phyloP scores from a whole-genome alignment of 2,113 vertebrate genomes.

The Lethenteron reissneri region DNA sequence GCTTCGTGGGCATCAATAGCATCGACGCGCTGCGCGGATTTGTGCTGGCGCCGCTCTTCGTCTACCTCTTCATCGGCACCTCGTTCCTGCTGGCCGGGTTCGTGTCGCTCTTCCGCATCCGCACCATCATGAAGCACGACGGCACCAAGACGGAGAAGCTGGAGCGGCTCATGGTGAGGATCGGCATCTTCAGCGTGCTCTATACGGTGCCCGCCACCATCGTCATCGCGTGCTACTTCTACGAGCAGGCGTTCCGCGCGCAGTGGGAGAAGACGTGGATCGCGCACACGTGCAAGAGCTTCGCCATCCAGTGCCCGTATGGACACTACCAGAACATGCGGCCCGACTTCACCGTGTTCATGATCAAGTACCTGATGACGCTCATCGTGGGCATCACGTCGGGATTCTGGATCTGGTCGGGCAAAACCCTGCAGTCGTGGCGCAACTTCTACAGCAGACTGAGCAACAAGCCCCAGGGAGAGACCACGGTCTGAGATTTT shows the following conservation, averaged over 20 bases:
- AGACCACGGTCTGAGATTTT: constrained; percentile 53
- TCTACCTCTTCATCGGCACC: constrained; percentile 89
- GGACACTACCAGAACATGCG: constrained; percentile 55
- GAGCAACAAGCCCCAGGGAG: constrained; percentile 61
- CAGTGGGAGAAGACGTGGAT: constrained; percentile 92
- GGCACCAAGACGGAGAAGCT: constrained; percentile 91
- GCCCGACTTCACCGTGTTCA: constrained; percentile 93
- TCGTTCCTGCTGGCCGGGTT: constrained; percentile 85
- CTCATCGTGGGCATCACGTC: constrained; percentile 96
- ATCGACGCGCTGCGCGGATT: constrained; percentile 72
- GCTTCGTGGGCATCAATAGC: constrained; percentile 74
- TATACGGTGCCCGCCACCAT: constrained; percentile 91
- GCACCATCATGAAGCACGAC: constrained; percentile 95
- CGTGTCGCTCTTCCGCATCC: constrained; percentile 81
- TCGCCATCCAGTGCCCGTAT: constrained; percentile 71
- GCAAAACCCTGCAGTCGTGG: constrained; percentile 95
- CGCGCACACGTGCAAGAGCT: constrained; percentile 60
- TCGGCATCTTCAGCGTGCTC: constrained; percentile 86
- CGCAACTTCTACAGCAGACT: constrained; percentile 77
- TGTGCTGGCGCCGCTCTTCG: constrained; percentile 73
- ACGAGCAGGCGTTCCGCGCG: constrained; percentile 81
- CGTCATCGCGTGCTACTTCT: constrained; percentile 92
- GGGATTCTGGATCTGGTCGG: constrained; percentile 98
- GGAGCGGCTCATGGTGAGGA: constrained; percentile 83
- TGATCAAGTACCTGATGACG: constrained; percentile 99